Base-by-base conservation (phyloP, 2,797 vertebrate genomes). In the Limosa lapponica region DNA sequence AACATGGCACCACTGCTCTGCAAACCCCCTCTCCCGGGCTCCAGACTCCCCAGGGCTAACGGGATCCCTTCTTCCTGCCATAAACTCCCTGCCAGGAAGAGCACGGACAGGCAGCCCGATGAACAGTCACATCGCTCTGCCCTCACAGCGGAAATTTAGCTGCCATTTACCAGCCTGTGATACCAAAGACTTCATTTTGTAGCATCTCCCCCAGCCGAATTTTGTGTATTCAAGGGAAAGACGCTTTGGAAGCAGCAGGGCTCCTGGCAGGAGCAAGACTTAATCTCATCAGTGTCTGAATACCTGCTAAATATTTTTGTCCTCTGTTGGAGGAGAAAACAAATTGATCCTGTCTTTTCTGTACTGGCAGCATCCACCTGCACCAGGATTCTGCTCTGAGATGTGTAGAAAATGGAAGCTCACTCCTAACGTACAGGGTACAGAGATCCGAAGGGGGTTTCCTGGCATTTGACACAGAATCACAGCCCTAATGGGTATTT, bases 131-230 rank as follows among this genome's bases (percentile, higher is more conserved):
- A 0, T 72, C 51, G 5, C 70, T 64, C 37, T 41, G 52, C 44
- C 85, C 64, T 89, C 64, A 51, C 4, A 81, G 59, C 64, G 32
- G 73, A 55, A 80, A n/a, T 44, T 49, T 13, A 52, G 27, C 24
- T 8, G 3, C 72, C 3, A 2, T 27, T 46, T 74, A 66, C 28
- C 0, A 0, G 30, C 37, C 44, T 71, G 39, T 10, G 39, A 28
- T 5, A 82, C 8, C 44, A 28, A 70, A 57, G 25, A 39, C 10
- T 36, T 44, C 6, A 48, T 79, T 80, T 43, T 44, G 39, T 75
- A 83, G 54, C 62, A 43, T 44, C 54, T 88, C 13, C 34, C 65
- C 27, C 24, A 24, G 46, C 22, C 3, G 4, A 39, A 66, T 8
- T 46, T 30, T 10, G 13, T 11, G n/a, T 41, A 3, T 59, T 61